These are phyloP conservation scores for Rambutsinella grinnellia DNA, from an alignment of 2,888 invertebrate genomes.

Conservation along the genomic window DNA sequence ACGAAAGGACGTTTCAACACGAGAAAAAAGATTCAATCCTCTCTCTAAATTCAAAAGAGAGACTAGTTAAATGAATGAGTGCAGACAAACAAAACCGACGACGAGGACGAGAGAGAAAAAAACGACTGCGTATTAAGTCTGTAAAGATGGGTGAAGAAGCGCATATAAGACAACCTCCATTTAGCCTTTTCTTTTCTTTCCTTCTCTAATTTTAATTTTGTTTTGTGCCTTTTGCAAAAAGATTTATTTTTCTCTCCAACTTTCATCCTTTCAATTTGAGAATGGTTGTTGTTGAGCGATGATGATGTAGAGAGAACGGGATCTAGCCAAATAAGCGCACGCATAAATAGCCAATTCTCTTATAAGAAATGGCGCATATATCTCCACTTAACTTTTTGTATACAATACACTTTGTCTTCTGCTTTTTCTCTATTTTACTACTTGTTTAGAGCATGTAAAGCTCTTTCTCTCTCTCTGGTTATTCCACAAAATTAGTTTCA, in stretches of 20 bases:
- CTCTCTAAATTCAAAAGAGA: too few relatives aligned
- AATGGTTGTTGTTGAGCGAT: background rate
- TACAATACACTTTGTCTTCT: conserved; percentile 33
- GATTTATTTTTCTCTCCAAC: conserved; percentile 32
- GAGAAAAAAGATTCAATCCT: too few relatives aligned
- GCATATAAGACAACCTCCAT: too few relatives aligned
- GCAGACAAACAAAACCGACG: conserved; percentile 28
- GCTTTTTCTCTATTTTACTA: too few relatives aligned
- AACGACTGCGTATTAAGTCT: background rate
- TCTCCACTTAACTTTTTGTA: too few relatives aligned
- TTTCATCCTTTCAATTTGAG: conserved; percentile 24
- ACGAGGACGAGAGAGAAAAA: conserved; percentile 14
- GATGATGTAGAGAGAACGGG: background rate
- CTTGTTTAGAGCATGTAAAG: too few relatives aligned
- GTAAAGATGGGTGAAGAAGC: background rate
- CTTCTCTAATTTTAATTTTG: conserved; percentile 46
- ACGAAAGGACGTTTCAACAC: too few relatives aligned
- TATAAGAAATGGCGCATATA: too few relatives aligned
- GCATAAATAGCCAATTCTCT: background rate
- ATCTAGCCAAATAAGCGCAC: conserved; percentile 3
- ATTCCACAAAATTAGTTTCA: too few relatives aligned
- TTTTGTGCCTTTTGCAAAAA: conserved; percentile 45
- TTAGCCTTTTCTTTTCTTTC: conserved; percentile 21
- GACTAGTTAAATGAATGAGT: too few relatives aligned
- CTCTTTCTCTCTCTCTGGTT: too few relatives aligned